Base-by-base conservation (phyloP, 2,888 invertebrate genomes). In the Lasioglossum zephyrum region DNA sequence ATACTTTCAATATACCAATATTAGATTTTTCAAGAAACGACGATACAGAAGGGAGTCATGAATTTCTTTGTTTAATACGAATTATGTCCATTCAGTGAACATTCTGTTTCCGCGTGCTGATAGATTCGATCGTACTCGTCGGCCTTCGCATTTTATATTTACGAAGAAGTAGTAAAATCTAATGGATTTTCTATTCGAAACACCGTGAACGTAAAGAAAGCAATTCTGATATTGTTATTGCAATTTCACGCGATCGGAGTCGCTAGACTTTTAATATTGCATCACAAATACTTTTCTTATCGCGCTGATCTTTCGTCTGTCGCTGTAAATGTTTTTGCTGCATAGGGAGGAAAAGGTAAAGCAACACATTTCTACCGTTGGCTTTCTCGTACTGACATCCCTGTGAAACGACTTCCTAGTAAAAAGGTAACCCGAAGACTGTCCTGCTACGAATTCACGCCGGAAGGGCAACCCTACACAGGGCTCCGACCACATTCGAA, bases 131-230 rank as follows among this genome's bases (percentile, higher is more conserved):
- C 57, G 11, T n/a, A n/a, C 11, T n/a, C n/a, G 57, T 4, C n/a
- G n/a, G n/a, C 47, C 47, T 57, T 57, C 53, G 53, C 57, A 57
- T 57, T 57, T 57, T n/a, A n/a, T 57, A 57, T n/a, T 57, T 57
- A 57, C 57, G n/a, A 18, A 53, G 9, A n/a, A 57, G 57, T 57
- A n/a, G 57, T 57, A 57, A 57, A 57, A 57, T 11, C 9, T 57
- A 57, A 57, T n/a, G n/a, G 11, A 57, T n/a, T 57, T 57, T 57
- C 57, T n/a, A 11, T 4, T 57, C n/a, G 57, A 4, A 0, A 11
- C 11, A n/a, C 57, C 11, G 11, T 57, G 4, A 4, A 57, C n/a
- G 57, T 11, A n/a, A 57, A n/a, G n/a, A n/a, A 57, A 57, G 11
- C 57, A n/a, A n/a, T 57, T 57, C n/a, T n/a, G 11, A n/a, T 57